These are phyloP conservation scores for Macrosoma leucophasiata DNA, from an alignment of 2,888 invertebrate genomes.

Conservation along the genomic window DNA sequence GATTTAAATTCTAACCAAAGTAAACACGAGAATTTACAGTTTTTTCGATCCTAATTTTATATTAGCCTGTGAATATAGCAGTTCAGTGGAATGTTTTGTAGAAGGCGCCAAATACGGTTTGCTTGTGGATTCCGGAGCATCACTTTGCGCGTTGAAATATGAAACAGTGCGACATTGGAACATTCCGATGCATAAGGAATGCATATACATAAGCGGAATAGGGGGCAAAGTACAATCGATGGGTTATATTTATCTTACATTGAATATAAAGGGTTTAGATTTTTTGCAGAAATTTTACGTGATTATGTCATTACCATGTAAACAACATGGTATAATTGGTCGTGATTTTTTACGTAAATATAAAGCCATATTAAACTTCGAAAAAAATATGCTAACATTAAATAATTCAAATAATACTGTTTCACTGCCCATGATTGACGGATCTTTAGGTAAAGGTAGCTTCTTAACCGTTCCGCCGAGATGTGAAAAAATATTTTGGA, in stretches of 20 bases:
- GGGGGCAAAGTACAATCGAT: no score
- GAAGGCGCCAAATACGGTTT: slow-evolving; percentile 4
- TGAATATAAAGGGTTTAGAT: neutral
- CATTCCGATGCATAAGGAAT: slow-evolving; percentile 4
- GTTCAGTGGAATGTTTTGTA: slow-evolving; percentile 8
- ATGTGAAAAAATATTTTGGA: neutral
- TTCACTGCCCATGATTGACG: neutral
- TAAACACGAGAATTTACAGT: slow-evolving; percentile 1
- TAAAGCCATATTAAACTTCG: slow-evolving; percentile 2
- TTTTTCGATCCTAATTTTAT: slow-evolving; percentile 11
- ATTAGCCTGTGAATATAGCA: slow-evolving; percentile 10
- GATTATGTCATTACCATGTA: neutral
- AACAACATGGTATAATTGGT: slow-evolving; percentile 2
- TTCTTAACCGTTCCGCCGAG: neutral
- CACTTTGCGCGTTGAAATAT: slow-evolving; percentile 13
- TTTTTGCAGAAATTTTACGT: neutral
- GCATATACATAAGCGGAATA: slow-evolving; percentile 7
- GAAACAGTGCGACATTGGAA: neutral
- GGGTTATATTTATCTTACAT: slow-evolving; percentile 2
- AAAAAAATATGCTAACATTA: slow-evolving; percentile 1
- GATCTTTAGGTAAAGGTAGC: neutral
- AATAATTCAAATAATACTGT: neutral
- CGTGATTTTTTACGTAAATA: slow-evolving; percentile 5
- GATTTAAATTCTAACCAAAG: no score
- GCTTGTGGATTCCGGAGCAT: slow-evolving; percentile 17